Base-by-base conservation (phyloP, 2,797 vertebrate genomes). In the Lutjanus argentimaculatus region DNA sequence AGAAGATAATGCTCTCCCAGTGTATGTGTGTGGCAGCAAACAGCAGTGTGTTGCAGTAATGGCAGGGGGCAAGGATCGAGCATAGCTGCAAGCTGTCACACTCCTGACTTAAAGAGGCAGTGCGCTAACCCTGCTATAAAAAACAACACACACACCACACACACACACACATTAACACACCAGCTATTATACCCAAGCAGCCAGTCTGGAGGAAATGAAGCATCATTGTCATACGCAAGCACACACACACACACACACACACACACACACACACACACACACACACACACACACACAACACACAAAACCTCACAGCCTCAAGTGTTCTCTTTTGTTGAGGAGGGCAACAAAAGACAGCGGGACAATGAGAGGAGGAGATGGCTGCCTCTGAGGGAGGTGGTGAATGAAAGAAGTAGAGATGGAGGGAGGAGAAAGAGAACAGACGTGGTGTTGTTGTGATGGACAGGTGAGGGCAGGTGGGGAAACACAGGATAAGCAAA, bases 11-110 rank as follows among this genome's bases (percentile, higher is more conserved):
- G 72, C 76, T 67, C 67, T 65, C 59, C 67, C 45, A 67, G 75
- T 72, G 72, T 59, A 19, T 82, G 79, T 80, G 77, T 88, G 70
- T 80, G 83, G 74, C 70, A 75, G 86, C 61, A 88, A 89, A 83
- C 67, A 82, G 76, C 88, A 86, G 80, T 78, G 90, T 86, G 89
- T 85, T 87, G 79, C 82, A 82, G 70, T 80, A 82, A 85, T 86
- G 85, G 81, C 72, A 80, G 85, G 91, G 86, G 82, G 83, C 65
- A 76, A 85, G 88, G 82, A 84, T 85, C 59, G 89, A 91, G 89
- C 86, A 70, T 89, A 88, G 91, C 90, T 90, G 86, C 94, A 95
- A 95, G 92, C 93, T 95, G 93, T 95, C 91, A 87, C 86, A 90
- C 84, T 91, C 85, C 86, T 88, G 89, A 90, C 88, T 93, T 92